These are phyloP conservation scores for Carlito syrichta DNA, from an alignment of 2,113 vertebrate genomes.

Conservation along the genomic window DNA sequence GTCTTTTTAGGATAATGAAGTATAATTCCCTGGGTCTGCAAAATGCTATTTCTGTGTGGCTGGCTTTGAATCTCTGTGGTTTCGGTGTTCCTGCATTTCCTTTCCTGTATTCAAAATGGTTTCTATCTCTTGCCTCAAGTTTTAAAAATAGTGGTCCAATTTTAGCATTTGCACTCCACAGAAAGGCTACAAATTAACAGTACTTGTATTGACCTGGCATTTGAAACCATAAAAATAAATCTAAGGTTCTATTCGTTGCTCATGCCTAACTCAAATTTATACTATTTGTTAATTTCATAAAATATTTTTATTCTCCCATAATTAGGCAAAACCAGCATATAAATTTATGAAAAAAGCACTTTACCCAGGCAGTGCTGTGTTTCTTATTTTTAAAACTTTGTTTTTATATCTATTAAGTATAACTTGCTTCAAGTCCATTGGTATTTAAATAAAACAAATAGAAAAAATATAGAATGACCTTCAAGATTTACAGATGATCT, in stretches of 20 bases:
- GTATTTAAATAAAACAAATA: not conserved
- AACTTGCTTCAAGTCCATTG: not conserved
- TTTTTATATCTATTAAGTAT: not conserved
- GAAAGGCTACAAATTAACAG: slow-evolving; percentile 35
- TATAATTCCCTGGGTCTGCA: not conserved
- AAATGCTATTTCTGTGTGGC: not conserved
- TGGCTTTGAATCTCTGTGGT: slow-evolving; percentile 24
- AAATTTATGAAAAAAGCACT: not conserved
- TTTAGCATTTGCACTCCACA: slow-evolving; percentile 35
- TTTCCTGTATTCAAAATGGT: not conserved
- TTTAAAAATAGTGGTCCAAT: slow-evolving; percentile 55
- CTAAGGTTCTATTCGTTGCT: not conserved
- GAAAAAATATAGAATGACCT: not conserved
- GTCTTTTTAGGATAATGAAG: not conserved
- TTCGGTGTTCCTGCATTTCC: not conserved
- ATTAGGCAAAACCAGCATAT: not conserved
- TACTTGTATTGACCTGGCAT: not conserved
- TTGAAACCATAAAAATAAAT: not conserved
- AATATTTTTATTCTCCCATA: not conserved
- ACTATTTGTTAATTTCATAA: slow-evolving; percentile 7
- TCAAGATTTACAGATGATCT: not conserved
- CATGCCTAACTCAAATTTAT: not conserved
- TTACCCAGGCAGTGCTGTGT: not conserved
- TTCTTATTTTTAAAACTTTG: slow-evolving; percentile 30
- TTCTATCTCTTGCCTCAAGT: slow-evolving; percentile 8